Evolutionary conservation across 2,888 invertebrate genomes (phyloP).

Genomic region (Pyralis farinalis): DNA sequence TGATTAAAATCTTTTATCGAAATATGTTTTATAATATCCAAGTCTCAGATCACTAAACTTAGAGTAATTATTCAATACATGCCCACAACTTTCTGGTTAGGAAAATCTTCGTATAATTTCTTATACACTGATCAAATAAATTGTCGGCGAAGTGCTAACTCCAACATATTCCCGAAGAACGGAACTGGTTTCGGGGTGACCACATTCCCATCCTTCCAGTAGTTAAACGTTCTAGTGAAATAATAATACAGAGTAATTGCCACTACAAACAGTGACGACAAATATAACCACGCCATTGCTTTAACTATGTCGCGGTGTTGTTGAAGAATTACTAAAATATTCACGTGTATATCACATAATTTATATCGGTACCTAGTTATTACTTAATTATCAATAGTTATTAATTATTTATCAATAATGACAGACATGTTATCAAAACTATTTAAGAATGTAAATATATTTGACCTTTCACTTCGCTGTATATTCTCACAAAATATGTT

Average conservation of each 20-base stretch:
- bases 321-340: no score
- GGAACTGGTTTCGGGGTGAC: slow-evolving; percentile 31
- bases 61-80: slow-evolving; percentile 44
- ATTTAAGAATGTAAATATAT: no score
- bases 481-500: no score
- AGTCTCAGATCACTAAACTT: slow-evolving; percentile 39
- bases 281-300: slow-evolving; percentile 18
- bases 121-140: slow-evolving; percentile 24
- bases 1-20: slow-evolving; percentile 25
- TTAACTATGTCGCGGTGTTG: background rate
- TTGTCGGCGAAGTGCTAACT: slow-evolving; percentile 28
- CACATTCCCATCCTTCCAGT: background rate
- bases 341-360: no score
- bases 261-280: background rate
- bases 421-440: no score
- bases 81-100: slow-evolving; percentile 47
- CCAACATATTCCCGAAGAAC: slow-evolving; percentile 41
- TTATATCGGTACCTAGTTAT: no score
- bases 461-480: no score
- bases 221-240: slow-evolving; percentile 1
- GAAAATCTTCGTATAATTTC: slow-evolving; percentile 36
- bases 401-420: no score
- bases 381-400: no score
- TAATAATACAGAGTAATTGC: background rate
- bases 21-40: slow-evolving; percentile 44